phyloP scores from a whole-genome alignment of 2,113 vertebrate genomes.

The Spheniscus mendiculus region DNA sequence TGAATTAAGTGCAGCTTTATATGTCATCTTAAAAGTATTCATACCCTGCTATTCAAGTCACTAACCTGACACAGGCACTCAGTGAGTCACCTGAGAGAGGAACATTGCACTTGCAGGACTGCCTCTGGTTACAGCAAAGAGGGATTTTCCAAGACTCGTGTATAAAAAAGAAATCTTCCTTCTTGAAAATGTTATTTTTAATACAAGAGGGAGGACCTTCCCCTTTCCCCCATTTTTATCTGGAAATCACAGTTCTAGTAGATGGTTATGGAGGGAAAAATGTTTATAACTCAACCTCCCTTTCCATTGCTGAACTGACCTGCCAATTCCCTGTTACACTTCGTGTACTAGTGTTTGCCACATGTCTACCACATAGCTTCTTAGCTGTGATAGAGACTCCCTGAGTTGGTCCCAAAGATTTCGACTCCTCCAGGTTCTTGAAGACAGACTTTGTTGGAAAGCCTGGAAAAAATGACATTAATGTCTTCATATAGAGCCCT shows the following conservation, averaged over 20 bases:
- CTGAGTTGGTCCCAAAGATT: neutral
- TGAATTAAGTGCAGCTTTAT: neutral
- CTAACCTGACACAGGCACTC: neutral
- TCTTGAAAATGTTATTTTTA: neutral
- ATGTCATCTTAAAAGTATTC: neutral
- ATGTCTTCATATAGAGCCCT: neutral
- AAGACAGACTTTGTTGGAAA: neutral
- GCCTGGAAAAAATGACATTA: neutral
- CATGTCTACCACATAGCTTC: neutral
- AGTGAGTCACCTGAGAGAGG: neutral
- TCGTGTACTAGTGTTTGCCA: neutral
- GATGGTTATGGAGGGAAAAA: neutral
- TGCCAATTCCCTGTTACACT: neutral
- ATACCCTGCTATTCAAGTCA: constrained; percentile 23
- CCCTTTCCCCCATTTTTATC: neutral
- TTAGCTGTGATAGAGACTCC: neutral
- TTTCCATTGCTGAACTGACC: neutral
- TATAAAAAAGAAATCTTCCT: neutral
- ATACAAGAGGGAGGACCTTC: neutral
- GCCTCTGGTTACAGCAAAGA: neutral
- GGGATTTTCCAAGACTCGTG: neutral
- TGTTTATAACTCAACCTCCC: accelerated
- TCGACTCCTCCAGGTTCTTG: neutral
- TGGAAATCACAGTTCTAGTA: neutral
- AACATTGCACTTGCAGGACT: neutral